Base-by-base conservation (phyloP, 2,113 vertebrate genomes). In the Nibea albiflora region DNA sequence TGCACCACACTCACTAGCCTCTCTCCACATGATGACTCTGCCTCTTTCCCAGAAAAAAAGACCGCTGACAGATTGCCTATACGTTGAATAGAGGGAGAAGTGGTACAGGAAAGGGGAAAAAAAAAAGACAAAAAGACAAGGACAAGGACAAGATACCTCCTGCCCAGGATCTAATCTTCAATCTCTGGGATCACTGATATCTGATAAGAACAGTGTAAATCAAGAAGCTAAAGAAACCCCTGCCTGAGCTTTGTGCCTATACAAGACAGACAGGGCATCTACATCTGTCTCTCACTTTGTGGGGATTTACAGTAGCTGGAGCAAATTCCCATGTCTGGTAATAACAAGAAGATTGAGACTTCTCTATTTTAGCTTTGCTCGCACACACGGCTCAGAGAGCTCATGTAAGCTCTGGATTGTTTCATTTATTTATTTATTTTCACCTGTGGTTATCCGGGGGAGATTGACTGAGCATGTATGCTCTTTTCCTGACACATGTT, bases 121-220 rank as follows among this genome's bases (percentile, higher is more conserved):
- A 26, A 19, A 35, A 35, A 35, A 35, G 24, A 26, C 24, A 35
- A 6, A 35, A 80, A 82, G 85, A 89, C 86, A 93, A 87, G 75
- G 86, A 89, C 87, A 88, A 83, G 82, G 86, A 89, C 86, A 85
- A 87, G 88, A 89, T 86, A 86, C 67, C 80, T 80, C 70, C 65
- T 76, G 56, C 60, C 61, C 60, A 19, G 76, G 75, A 91, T 92
- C 85, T 93, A 87, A 93, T 94, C 93, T 90, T 76, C 88, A 81
- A 85, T 92, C 77, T 89, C 62, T 35, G 15, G 88, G 77, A 93
- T 92, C 85, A 81, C 80, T 89, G 87, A 85, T 88, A 88, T 88
- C 89, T 78, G 93, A 92, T 92, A 91, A 91, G 85, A 85, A 84
- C 80, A 80, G 88, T 88, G 85, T 90, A 90, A 91, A 87, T 87